phyloP scores from a whole-genome alignment of 2,888 invertebrate genomes.

The Pterobdella sp. region DNA sequence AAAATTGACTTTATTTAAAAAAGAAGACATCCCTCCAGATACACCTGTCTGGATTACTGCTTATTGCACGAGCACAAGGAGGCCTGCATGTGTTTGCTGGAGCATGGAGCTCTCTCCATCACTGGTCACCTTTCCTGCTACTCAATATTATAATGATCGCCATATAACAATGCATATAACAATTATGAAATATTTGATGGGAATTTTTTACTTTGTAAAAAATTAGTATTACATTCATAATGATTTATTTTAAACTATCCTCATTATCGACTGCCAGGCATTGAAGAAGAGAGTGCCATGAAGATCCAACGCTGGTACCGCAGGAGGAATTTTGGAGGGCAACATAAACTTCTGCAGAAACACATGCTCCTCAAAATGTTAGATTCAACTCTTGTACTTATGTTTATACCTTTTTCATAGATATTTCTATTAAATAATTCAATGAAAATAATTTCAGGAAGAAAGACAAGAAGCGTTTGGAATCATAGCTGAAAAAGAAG shows the following conservation, averaged over 20 bases:
- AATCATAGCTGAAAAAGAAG: too few relatives aligned
- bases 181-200: too few relatives aligned
- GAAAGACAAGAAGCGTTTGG: too few relatives aligned
- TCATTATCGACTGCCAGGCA: too few relatives aligned
- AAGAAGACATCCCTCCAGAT: constrained; percentile 41
- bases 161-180: background rate
- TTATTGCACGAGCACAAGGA: constrained; percentile 50
- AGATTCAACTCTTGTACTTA: too few relatives aligned
- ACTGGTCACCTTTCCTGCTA: constrained; percentile 39
- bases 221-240: too few relatives aligned
- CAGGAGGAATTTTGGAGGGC: constrained; percentile 48
- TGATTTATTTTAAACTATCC: too few relatives aligned
- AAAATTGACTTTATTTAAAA: too few relatives aligned
- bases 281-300: constrained; percentile 50
- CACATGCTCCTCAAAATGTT: constrained; percentile 49
- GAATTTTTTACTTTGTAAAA: too few relatives aligned
- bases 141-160: background rate
- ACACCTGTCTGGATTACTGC: constrained; percentile 50
- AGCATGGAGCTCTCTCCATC: constrained; percentile 49
- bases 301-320: constrained; percentile 49
- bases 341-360: constrained; percentile 49
- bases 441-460: too few relatives aligned
- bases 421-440: too few relatives aligned
- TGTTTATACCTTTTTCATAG: too few relatives aligned
- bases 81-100: constrained; percentile 50